Base-by-base conservation (phyloP, 2,797 vertebrate species). In the Mormyrus hasselquistii region DNA sequence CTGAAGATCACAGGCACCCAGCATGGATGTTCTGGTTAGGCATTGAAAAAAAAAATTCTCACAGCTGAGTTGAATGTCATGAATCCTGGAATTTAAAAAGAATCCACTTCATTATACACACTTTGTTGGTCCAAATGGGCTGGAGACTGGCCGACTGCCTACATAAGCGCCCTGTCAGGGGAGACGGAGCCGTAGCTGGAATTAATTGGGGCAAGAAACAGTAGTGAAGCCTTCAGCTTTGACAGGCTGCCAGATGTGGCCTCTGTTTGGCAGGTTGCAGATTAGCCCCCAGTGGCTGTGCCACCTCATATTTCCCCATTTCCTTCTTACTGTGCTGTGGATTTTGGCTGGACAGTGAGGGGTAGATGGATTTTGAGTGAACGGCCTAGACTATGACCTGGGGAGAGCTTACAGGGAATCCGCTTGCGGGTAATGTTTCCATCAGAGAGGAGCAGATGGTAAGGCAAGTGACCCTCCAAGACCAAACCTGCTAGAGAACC, bases 131-230 rank as follows among this genome's bases (percentile, higher is more conserved):
- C 73, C 88, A 87, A 88, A 88, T 62, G 89, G 22, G 89, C 82
- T 90, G 73, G 89, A 87, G 84, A 84, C 90, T 90, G 88, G 91
- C 89, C 16, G 22, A 7, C 87, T 44, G 89, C 92, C 91, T 91
- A 92, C 91, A 89, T 89, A 92, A 93, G 91, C 90, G 76, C 88
- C 82, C 86, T 90, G 88, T 92, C 87, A 85, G 79, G 84, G 82
- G 91, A 89, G 91, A 91, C 79, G 89, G 91, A 92, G 86, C 88
- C 89, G 91, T 89, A 87, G 86, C 50, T 90, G 88, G 73, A 90
- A 88, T 90, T 86, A 90, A 88, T 88, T 86, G 57, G 57, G 55
- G 38, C 88, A 52, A 76, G 47, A 25, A 89, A 88, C 88, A 79
- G 29, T 52, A 65, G 89, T 90, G 85, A 91, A 59, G 69, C 82